These are phyloP conservation scores for Uloborus plumipes DNA, from an alignment of 2,888 invertebrate genomes.

Conservation along the genomic window DNA sequence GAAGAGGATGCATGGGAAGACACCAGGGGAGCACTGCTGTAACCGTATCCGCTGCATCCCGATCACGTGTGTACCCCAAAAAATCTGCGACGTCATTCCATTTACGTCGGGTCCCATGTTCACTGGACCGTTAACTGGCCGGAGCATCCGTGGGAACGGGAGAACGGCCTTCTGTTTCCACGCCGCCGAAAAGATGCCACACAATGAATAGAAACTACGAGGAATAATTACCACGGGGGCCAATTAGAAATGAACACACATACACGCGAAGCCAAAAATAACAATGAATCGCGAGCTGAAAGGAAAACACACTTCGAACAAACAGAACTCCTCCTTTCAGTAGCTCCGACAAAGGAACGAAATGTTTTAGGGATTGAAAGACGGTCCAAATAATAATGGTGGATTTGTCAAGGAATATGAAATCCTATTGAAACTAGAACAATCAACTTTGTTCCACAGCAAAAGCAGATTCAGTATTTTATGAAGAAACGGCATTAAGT, in stretches of 20 bases:
- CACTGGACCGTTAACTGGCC: conserved; percentile 50
- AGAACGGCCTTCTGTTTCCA: conserved; percentile 1
- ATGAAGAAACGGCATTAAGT: too few relatives aligned
- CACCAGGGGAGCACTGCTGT: conserved; percentile 12
- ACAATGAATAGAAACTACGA: conserved; percentile 23
- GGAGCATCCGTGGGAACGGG: conserved; percentile 49
- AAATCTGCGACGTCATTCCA: conserved; percentile 45
- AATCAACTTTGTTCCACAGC: too few relatives aligned
- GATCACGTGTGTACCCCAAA: conserved; percentile 40
- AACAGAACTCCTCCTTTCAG: too few relatives aligned
- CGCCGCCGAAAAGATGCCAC: conserved; percentile 15
- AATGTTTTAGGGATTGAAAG: neutral
- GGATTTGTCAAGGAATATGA: neutral
- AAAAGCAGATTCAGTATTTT: too few relatives aligned
- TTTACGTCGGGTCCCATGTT: conserved; percentile 35
- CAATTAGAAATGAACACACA: conserved; percentile 18
- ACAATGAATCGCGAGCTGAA: too few relatives aligned
- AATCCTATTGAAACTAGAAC: neutral
- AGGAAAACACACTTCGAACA: too few relatives aligned
- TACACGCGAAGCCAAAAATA: conserved; percentile 4
- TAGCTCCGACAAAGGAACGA: neutral
- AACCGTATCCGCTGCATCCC: conserved; percentile 16
- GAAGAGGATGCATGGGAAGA: neutral
- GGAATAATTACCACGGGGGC: conserved; percentile 22
- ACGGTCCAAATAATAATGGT: neutral